Evolutionary conservation across 2,888 invertebrate genomes (phyloP).

Genomic region (Nomada lathburiana): DNA sequence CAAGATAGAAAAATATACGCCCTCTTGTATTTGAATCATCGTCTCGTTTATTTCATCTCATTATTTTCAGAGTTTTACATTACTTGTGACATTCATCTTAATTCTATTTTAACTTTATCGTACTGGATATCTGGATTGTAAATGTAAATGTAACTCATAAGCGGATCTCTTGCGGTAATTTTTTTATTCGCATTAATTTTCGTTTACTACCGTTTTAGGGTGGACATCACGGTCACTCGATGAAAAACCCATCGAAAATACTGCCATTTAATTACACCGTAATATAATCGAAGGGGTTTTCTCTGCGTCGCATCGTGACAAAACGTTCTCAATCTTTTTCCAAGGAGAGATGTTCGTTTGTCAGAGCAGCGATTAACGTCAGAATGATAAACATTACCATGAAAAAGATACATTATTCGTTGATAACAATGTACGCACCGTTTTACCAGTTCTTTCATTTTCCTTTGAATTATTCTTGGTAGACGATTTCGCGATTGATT

Average conservation of each 20-base stretch:
- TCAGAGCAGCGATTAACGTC: constrained; percentile 34
- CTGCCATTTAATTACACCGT: not conserved
- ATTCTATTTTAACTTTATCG: constrained; percentile 72
- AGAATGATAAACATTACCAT: constrained; percentile 23
- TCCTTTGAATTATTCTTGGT: not conserved
- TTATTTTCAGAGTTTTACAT: constrained; percentile 74
- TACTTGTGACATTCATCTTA: constrained; percentile 79
- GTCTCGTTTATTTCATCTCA: constrained; percentile 77
- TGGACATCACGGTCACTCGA: constrained; percentile 52
- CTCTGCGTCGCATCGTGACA: not conserved
- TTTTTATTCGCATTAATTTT: constrained; percentile 50
- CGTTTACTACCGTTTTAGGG: constrained; percentile 62
- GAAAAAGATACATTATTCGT: constrained; percentile 33
- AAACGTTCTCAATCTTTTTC: constrained; percentile 1
- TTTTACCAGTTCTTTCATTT: not conserved
- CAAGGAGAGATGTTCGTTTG: constrained; percentile 5
- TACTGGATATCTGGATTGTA: constrained; percentile 74
- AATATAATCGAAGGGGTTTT: constrained; percentile 3
- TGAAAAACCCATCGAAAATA: constrained; percentile 17
- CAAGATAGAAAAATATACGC: constrained; percentile 41
- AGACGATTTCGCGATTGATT: constrained; percentile 20
- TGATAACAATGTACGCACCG: constrained; percentile 14
- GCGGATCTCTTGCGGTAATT: constrained; percentile 63
- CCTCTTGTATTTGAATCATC: constrained; percentile 70
- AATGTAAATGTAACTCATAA: constrained; percentile 73